Conservation (phyloP, 2,888 invertebrate species). For the Cancer borealis region DNA sequence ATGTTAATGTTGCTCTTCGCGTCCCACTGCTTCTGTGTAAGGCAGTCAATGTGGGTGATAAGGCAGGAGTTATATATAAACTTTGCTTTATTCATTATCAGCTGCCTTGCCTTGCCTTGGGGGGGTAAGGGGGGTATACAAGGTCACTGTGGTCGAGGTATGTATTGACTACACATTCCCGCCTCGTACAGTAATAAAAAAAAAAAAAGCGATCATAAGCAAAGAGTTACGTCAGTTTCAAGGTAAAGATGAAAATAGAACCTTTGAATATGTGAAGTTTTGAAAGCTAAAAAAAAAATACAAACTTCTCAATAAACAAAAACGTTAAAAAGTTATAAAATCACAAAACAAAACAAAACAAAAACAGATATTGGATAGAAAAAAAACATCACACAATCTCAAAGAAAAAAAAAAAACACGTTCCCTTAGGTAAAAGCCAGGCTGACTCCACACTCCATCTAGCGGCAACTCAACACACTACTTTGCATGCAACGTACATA, state of each 20-base stretch:
- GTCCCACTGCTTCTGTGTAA: neutral
- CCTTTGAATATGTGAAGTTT: neutral
- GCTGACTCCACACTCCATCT: neutral
- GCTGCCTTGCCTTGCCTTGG: neutral
- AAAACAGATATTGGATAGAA: neutral
- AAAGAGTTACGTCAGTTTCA: neutral
- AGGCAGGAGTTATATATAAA: neutral
- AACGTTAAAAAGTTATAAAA: no score
- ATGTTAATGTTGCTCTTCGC: neutral
- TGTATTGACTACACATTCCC: conserved; percentile 1
- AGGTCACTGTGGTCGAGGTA: neutral
- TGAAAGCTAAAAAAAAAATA: neutral
- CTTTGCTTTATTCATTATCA: neutral
- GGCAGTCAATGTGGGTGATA: neutral
- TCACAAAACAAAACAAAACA: neutral
- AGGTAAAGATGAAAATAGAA: neutral
- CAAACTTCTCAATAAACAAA: no score
- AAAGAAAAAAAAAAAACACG: neutral
- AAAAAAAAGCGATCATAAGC: neutral
- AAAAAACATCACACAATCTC: neutral
- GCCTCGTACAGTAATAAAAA: neutral
- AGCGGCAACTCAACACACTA: neutral
- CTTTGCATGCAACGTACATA: neutral
- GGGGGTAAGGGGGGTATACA: neutral
- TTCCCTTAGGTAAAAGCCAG: neutral